Evolutionary conservation across 2,113 vertebrate species (phyloP).

Genomic region (Castor canadensis): DNA sequence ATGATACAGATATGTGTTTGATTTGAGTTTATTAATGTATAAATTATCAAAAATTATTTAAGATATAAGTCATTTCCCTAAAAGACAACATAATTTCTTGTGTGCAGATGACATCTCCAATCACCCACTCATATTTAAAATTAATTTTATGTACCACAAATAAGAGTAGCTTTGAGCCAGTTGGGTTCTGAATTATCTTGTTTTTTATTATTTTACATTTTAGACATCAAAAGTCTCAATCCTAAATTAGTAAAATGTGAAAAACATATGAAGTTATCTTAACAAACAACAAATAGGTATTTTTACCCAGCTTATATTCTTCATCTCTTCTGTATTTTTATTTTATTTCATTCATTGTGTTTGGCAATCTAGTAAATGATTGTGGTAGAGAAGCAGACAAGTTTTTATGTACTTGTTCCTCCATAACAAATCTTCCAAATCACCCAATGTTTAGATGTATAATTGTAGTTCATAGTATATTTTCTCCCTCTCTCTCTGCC

Average conservation of each 20-base stretch:
- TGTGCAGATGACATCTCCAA: not conserved
- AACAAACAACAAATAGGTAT: not conserved
- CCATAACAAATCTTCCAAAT: not conserved
- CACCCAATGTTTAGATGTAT: not conserved
- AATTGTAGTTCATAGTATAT: not conserved
- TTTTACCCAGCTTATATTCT: not conserved
- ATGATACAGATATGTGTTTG: not conserved
- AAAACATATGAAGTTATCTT: not conserved
- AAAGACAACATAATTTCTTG: not conserved
- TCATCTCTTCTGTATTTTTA: not conserved
- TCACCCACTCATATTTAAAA: not conserved
- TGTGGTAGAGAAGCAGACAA: not conserved
- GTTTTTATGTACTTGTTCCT: too few relatives aligned
- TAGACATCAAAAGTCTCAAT: not conserved
- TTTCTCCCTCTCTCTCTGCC: too few relatives aligned
- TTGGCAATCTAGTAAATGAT: not conserved
- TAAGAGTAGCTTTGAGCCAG: not conserved
- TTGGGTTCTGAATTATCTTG: not conserved
- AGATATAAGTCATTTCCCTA: not conserved
- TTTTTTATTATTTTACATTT: not conserved
- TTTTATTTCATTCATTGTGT: not conserved
- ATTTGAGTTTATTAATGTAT: not conserved
- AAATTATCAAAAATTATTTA: not conserved
- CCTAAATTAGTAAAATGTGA: not conserved
- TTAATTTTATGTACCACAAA: not conserved